Base-by-base conservation (phyloP, 2,888 invertebrate genomes). In the Apodemia hepburni region DNA sequence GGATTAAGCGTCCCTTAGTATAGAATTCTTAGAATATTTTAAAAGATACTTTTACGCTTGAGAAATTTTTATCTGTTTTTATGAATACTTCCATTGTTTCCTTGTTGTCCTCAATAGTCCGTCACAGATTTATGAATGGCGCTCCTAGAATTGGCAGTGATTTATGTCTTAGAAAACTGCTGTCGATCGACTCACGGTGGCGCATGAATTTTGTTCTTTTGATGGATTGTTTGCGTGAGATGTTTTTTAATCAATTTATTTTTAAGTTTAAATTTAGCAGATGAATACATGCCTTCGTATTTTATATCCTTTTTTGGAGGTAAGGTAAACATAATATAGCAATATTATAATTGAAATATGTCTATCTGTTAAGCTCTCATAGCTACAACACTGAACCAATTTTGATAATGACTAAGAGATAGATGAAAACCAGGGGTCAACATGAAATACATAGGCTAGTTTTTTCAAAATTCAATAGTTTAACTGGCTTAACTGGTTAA, bases 101-200 rank as follows among this genome's bases (percentile, higher is more conserved):
- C 22, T 54, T 54, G 27, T 54, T 54, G 27, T 54, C 54, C 54
- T 54, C 54, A 54, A 54, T 54, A 54, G 54, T 27, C 27, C 51
- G 51, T 51, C 22, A 51, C 51, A 51, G 51, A 51, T 51, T 51
- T 51, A 51, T 51, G 51, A 51, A 51, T 18, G 51, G 51, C 51
- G 51, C 22, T 18, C 51, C 51, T 12, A 54, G 22, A 54, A 27
- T 22, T 54, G 54, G 54, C 54, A 54, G 22, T 54, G 51, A 54
- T 54, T 54, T 54, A 54, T 54, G 9, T 27, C 12, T 18, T 54
- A 22, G 22, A 12, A 18, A 22, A 11, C 27, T 27, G 27, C 22
- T 12, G 51, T 12, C 27, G 12, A 54, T 54, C 51, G 27, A 15
- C 27, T 54, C 27, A 27, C 51, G 18, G 2, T 51, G 18, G 49